Conservation (phyloP, 2,113 vertebrate species). For the Dasyornis broadbenti region DNA sequence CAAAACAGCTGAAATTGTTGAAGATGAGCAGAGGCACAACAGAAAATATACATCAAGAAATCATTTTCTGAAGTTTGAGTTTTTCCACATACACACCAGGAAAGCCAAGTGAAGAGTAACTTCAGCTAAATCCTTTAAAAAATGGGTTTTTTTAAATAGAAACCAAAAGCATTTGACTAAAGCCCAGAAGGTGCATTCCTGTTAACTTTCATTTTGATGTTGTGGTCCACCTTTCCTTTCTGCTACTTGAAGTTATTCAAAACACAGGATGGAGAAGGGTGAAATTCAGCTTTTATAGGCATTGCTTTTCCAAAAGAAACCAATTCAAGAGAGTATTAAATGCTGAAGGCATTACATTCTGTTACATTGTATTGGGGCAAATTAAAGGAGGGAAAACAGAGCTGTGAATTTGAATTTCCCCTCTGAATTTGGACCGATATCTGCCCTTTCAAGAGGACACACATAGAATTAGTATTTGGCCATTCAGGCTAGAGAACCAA, state of each 20-base stretch:
- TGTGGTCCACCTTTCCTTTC: neutral
- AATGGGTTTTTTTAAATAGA: accelerated
- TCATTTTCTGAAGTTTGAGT: neutral
- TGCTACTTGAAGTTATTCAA: neutral
- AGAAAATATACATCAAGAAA: neutral
- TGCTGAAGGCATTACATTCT: accelerated
- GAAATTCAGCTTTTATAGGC: neutral
- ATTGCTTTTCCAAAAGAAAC: neutral
- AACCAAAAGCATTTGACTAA: neutral
- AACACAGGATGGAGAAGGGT: accelerated
- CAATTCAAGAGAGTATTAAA: neutral
- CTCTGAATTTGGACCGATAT: neutral
- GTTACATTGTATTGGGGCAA: neutral
- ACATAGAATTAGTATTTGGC: accelerated
- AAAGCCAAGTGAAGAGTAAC: neutral
- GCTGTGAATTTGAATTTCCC: neutral
- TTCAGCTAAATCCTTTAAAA: neutral
- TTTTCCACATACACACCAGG: neutral
- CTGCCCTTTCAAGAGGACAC: neutral
- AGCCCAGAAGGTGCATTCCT: neutral
- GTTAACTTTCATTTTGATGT: neutral
- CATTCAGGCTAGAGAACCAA: neutral
- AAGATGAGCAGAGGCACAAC: neutral
- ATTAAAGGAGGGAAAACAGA: neutral
- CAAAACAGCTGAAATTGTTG: neutral